These are phyloP conservation scores for Mesodorylaimus sp. DNA, from an alignment of 2,888 invertebrate genomes.

Conservation along the genomic window DNA sequence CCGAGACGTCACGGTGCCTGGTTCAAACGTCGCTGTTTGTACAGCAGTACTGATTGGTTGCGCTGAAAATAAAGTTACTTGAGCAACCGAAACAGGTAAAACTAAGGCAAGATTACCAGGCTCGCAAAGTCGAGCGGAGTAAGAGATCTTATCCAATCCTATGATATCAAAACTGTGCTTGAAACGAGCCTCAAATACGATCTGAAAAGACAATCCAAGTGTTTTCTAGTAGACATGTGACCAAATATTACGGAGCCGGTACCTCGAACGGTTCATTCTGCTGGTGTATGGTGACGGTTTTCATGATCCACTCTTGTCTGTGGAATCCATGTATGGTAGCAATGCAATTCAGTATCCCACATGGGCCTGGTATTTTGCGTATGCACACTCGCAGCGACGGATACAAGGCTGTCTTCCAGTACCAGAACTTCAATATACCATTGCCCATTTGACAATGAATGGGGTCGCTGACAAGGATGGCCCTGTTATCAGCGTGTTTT, in stretches of 20 bases:
- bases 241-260: neutral
- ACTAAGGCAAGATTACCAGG: too few relatives aligned
- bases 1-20: too few relatives aligned
- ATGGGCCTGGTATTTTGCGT: slow-evolving; percentile 12
- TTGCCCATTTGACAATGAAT: slow-evolving; percentile 21
- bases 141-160: slow-evolving; percentile 22
- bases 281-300: slow-evolving; percentile 18
- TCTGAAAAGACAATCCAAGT: too few relatives aligned
- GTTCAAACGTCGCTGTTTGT: too few relatives aligned
- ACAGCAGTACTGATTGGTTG: too few relatives aligned
- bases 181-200: slow-evolving; percentile 21
- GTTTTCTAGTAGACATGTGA: too few relatives aligned
- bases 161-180: slow-evolving; percentile 20
- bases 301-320: slow-evolving; percentile 23
- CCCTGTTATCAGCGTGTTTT: slow-evolving; percentile 17
- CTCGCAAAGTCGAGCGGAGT: slow-evolving; percentile 23
- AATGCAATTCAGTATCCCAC: slow-evolving; percentile 16
- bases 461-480: slow-evolving; percentile 19
- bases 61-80: too few relatives aligned
- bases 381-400: slow-evolving; percentile 21
- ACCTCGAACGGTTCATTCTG: neutral
- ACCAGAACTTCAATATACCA: slow-evolving; percentile 23
- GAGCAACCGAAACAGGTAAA: too few relatives aligned
- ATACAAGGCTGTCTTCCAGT: slow-evolving; percentile 21
- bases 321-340: slow-evolving; percentile 19